phyloP scores from a whole-genome alignment of 2,797 vertebrate genomes.

The Anabas testudineus region DNA sequence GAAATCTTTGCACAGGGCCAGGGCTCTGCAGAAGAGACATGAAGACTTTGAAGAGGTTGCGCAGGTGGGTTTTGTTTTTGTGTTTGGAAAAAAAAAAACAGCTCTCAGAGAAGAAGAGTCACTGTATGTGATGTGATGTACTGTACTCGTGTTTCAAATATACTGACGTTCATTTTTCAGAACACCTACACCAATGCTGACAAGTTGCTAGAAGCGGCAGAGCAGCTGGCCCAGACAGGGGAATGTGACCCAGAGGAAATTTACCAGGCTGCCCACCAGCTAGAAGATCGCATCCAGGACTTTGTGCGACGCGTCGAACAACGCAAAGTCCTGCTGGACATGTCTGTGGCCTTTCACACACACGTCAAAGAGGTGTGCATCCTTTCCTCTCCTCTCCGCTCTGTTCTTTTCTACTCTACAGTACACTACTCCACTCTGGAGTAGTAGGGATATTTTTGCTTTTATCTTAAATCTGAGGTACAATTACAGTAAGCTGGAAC shows the following conservation, averaged over 20 bases:
- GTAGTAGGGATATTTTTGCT: too few relatives aligned
- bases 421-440: too few relatives aligned
- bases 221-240: conserved; percentile 96
- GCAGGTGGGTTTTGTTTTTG: conserved; percentile 84
- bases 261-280: conserved; percentile 96
- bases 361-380: conserved; percentile 95
- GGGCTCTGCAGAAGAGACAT: conserved; percentile 95
- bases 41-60: conserved; percentile 98
- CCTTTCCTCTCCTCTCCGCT: background rate
- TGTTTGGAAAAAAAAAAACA: background rate
- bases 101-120: background rate
- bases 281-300: conserved; percentile 97
- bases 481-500: too few relatives aligned
- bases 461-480: too few relatives aligned
- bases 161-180: conserved; percentile 74
- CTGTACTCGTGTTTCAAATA: conserved; percentile 3
- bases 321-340: conserved; percentile 95
- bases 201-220: conserved; percentile 95
- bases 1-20: conserved; percentile 95
- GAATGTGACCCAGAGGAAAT: conserved; percentile 99
- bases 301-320: conserved; percentile 97
- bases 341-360: conserved; percentile 98
- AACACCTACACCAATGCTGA: conserved; percentile 99
- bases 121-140: too few relatives aligned
- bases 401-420: background rate